Evolutionary conservation across 2,888 invertebrate genomes (phyloP), one percentile per base, ranked within the genome.

Genomic region (Lysandra coridon): DNA sequence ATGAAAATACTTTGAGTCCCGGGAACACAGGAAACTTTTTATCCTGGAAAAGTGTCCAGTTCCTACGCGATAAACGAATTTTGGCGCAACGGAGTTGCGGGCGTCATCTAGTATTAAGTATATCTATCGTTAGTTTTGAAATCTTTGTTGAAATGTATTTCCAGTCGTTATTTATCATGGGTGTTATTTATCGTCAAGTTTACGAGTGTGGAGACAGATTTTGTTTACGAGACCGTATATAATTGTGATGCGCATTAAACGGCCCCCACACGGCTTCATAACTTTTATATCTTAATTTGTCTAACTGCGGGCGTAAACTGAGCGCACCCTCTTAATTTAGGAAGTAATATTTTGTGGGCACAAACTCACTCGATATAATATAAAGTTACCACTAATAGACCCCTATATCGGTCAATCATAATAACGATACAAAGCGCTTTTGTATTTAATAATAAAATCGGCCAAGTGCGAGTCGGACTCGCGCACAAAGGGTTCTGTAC

Each of bases 391-490:
- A 40, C 40, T 74, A 75, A 75, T 75, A 30, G 49, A n/a, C 49
- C 60, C 75, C 17, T 62, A 49, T 79, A 75, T 30, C 44, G 64
- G 79, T 79, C 75, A 75, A 79, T 76, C 75, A 64, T 79, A 75
- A 76, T 79, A 62, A 79, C 79, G 30, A 33, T n/a, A 44, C 49
- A 76, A 64, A 49, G 60, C 30, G 73, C 30, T 76, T 79, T 79
- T 62, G 75, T 79, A 78, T 80, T 80, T 78, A 80, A 78, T 80
- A 75, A 49, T 49, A 49, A 49, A 49, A 12, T 49, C 49, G 12
- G 49, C 10, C 2, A 10, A 49, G 49, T 49, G 49, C 49, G 49
- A 49, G 49, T 49, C 49, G 49, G 44, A 44, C 44, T 44, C 44
- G 44, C 10, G 44, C 44, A 2, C 44, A 1, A 10, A 49, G 10